These are phyloP conservation scores for Mobula birostris DNA, from an alignment of 2,113 vertebrate species.

Conservation along the genomic window DNA sequence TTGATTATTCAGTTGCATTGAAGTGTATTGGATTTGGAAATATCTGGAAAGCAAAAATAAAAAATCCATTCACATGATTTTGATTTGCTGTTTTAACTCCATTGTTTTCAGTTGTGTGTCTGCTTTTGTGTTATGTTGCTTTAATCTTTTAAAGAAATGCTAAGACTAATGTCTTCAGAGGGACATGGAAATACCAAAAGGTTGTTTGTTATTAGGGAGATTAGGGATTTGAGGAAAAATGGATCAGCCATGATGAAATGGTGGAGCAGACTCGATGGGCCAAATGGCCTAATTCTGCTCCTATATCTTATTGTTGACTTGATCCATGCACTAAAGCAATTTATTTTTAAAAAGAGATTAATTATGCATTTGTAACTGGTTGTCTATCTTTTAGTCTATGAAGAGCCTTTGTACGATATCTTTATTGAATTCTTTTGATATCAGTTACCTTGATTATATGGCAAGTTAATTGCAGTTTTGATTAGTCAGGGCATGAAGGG, in stretches of 20 bases:
- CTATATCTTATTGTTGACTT: neutral
- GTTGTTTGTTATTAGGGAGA: neutral
- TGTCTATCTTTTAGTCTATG: neutral
- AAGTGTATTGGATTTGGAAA: conserved; percentile 15
- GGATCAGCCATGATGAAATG: no score
- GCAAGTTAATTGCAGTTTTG: no score
- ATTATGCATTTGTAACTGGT: neutral
- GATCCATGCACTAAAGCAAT: neutral
- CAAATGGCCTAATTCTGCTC: no score
- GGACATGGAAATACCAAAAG: neutral
- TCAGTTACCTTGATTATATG: neutral
- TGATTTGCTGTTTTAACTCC: conserved; percentile 22
- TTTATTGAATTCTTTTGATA: neutral
- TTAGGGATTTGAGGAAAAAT: neutral
- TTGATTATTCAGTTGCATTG: conserved; percentile 21
- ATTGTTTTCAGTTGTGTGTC: conserved; percentile 4
- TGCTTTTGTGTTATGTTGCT: neutral
- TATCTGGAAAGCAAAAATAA: conserved; percentile 36
- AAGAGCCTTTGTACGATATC: neutral
- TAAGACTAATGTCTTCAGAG: neutral
- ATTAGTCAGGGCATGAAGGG: no score
- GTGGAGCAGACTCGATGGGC: no score
- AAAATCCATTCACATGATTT: conserved; percentile 36
- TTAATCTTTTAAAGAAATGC: conserved; percentile 10
- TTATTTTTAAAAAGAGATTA: neutral